A percentile compares a stretch with the other conserved stretches of the same genome.
phyloP scores from a whole-genome alignment of 2,888 invertebrate genomes.

The Fragum sueziense region DNA sequence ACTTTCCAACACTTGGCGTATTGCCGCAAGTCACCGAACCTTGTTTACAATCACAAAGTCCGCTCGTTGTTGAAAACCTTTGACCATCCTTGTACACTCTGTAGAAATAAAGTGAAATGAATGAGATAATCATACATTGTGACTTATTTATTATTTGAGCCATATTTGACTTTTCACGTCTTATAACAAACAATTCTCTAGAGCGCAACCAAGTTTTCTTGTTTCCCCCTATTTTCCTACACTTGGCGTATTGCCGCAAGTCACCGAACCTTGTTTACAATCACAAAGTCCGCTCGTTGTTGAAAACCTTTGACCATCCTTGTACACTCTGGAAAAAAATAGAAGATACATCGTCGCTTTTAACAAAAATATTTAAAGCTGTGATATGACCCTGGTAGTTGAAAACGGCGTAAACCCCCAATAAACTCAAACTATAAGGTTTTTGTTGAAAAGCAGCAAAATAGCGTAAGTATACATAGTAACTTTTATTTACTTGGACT shows the following conservation, averaged over 20 bases:
- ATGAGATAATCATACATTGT: no score
- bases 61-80: background rate
- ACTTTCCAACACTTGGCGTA: background rate
- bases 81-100: conserved; percentile 14
- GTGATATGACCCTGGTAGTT: background rate
- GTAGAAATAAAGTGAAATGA: background rate
- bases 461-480: background rate
- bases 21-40: background rate
- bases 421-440: background rate
- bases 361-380: background rate
- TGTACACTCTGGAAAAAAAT: background rate
- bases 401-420: background rate
- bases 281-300: background rate
- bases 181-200: background rate
- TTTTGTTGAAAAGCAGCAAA: background rate
- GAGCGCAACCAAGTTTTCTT: no score
- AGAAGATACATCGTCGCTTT: background rate
- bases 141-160: no score
- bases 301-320: conserved; percentile 8
- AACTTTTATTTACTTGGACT: background rate
- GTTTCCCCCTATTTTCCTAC: conserved; percentile 2
- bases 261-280: background rate
- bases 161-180: background rate
- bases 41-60: background rate
- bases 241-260: background rate